Percentiles rank a stretch among this genome's conserved stretches.
These are phyloP conservation scores for Sebastes flavidus DNA, from an alignment of 2,797 vertebrate species.

Conservation along the genomic window DNA sequence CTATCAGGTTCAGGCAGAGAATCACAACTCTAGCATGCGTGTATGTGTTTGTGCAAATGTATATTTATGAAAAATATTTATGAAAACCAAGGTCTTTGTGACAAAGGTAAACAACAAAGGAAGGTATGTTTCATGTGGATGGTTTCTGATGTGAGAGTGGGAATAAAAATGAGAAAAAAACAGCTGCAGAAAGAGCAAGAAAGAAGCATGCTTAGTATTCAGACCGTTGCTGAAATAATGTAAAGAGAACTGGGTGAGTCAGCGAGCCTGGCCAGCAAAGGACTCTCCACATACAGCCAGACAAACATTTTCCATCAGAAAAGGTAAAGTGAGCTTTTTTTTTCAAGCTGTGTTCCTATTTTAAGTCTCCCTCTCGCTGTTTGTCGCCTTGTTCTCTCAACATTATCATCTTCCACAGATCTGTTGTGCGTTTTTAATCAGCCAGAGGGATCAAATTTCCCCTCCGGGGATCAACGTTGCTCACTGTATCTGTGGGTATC, in stretches of 20 bases:
- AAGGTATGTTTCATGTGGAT: background rate
- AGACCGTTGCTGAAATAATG: background rate
- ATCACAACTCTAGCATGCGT: background rate
- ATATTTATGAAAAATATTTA: no score
- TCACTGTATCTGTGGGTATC: background rate
- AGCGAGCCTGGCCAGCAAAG: background rate
- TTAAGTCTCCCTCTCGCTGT: background rate
- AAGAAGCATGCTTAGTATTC: background rate
- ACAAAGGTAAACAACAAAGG: background rate
- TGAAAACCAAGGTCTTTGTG: background rate
- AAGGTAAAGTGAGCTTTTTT: background rate
- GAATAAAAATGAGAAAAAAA: background rate
- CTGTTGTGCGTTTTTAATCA: slow-evolving; percentile 21
- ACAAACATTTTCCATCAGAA: background rate
- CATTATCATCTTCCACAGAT: background rate
- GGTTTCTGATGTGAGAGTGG: background rate
- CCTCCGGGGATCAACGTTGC: background rate
- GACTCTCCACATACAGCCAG: background rate
- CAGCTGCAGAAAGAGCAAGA: background rate
- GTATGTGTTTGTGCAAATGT: background rate
- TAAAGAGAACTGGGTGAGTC: background rate
- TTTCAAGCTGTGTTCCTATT: background rate
- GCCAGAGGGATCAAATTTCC: slow-evolving; percentile 48
- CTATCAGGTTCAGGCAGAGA: background rate
- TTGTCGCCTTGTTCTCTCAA: background rate